Evolutionary conservation across 2,113 vertebrate species (phyloP).

Genomic region (Porphyrio hochstetteri): DNA sequence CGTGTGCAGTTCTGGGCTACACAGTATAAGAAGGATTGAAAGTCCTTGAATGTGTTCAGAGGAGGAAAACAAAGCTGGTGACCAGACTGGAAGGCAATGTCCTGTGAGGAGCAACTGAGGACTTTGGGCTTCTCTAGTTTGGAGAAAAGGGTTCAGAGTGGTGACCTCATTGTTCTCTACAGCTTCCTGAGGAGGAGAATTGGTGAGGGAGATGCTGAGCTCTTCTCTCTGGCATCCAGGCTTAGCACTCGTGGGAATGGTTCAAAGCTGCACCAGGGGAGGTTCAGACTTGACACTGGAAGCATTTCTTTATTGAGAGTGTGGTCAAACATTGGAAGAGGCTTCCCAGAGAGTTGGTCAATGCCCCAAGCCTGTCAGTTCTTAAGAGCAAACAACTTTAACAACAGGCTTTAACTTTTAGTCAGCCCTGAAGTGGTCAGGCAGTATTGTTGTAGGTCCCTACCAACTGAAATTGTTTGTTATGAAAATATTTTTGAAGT

Average conservation of each 20-base stretch:
- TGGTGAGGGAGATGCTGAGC: too few relatives aligned
- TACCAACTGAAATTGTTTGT: not conserved
- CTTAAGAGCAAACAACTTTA: not conserved
- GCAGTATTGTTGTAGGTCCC: accelerated
- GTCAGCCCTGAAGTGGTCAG: not conserved
- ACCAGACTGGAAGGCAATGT: too few relatives aligned
- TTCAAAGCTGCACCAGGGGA: accelerated
- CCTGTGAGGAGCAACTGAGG: too few relatives aligned
- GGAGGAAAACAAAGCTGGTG: too few relatives aligned
- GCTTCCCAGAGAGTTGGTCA: not conserved
- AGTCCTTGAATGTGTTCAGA: too few relatives aligned
- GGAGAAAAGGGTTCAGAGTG: too few relatives aligned
- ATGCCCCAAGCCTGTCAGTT: not conserved
- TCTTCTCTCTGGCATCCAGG: not conserved
- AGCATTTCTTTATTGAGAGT: not conserved
- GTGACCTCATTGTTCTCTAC: too few relatives aligned
- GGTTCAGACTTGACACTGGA: not conserved
- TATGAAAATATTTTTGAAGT: not conserved
- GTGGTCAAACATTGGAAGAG: not conserved
- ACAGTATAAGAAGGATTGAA: too few relatives aligned
- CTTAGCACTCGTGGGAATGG: not conserved
- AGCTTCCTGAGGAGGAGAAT: too few relatives aligned
- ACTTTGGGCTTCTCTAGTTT: too few relatives aligned
- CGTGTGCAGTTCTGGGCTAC: too few relatives aligned
- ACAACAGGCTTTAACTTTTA: not conserved